These are phyloP conservation scores for Siphamia tubifer DNA, from an alignment of 2,113 vertebrate species.

Conservation along the genomic window DNA sequence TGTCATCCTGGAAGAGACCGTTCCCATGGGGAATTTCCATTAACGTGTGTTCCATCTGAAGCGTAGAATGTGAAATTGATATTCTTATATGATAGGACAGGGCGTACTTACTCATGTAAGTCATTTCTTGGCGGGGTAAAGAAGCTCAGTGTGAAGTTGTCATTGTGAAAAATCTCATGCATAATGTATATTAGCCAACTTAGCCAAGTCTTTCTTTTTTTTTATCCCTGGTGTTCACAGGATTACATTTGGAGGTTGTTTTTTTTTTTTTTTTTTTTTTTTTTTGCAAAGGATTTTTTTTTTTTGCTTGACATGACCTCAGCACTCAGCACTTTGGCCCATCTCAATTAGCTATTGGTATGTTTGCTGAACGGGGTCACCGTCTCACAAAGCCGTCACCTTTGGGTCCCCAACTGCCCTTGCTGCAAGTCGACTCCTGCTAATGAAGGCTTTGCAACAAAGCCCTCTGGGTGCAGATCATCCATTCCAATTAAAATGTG, in stretches of 20 bases:
- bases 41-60: too few species aligned
- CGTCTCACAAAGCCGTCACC: conserved; percentile 55
- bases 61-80: conserved; percentile 33
- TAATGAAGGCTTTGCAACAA: conserved; percentile 75
- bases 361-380: conserved; percentile 61
- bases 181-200: conserved; percentile 27
- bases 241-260: conserved; percentile 12
- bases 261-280: conserved; percentile 57
- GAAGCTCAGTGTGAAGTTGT: conserved; percentile 17
- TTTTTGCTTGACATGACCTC: conserved; percentile 55
- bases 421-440: conserved; percentile 41
- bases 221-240: background rate
- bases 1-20: too few species aligned
- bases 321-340: conserved; percentile 47
- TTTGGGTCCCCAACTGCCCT: conserved; percentile 52
- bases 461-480: conserved; percentile 37
- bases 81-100: conserved; percentile 30
- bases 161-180: conserved; percentile 34
- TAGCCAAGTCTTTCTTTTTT: background rate
- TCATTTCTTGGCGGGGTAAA: conserved; percentile 35
- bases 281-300: conserved; percentile 42
- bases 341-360: conserved; percentile 74
- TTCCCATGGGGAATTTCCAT: too few species aligned
- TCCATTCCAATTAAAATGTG: conserved; percentile 79
- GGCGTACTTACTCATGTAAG: conserved; percentile 57